Base-by-base conservation (phyloP, 2,113 vertebrate species). In the Brachirus orientalis region DNA sequence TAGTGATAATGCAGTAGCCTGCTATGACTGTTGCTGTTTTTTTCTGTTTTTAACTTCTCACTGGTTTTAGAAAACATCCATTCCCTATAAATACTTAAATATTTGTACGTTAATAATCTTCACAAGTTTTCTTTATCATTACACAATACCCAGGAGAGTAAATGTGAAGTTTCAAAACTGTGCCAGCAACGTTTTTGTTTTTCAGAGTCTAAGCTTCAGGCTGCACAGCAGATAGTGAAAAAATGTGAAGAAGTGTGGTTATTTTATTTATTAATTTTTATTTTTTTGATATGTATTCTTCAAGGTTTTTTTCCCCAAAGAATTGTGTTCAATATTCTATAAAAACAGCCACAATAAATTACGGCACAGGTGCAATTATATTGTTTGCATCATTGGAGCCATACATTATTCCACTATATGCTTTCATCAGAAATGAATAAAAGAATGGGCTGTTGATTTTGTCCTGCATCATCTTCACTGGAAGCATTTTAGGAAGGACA, bases 241-340 rank as follows among this genome's bases (percentile, higher is more conserved):
- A 85, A 88, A 44, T 37, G n/a, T 92, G 53, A 89, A 88, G 85
- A 90, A 91, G 51, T 84, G 63, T 16, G 90, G 91, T 91, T 44
- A 90, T 89, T 57, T 43, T 61, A n/a, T n/a, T n/a, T n/a, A n/a
- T n/a, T n/a, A n/a, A n/a, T n/a, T 1, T 44, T 37, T 20, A 53
- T 50, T 45, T 1, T 13, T 54, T 10, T 37, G 11, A n/a, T n/a
- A n/a, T n/a, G n/a, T n/a, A n/a, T n/a, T n/a, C n/a, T n/a, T n/a
- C n/a, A n/a, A n/a, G n/a, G n/a, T n/a, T n/a, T n/a, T 64, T 59
- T 60, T 18, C 33, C 2, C 9, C 16, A 53, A 67, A 63, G 3
- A 36, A 8, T 8, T 48, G 17, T n/a, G n/a, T n/a, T n/a, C n/a
- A n/a, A n/a, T n/a, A n/a, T n/a, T n/a, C n/a, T n/a, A n/a, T n/a